phyloP scores from a whole-genome alignment of 1,140 invertebrate genomes.

The Micrasema longulum region DNA sequence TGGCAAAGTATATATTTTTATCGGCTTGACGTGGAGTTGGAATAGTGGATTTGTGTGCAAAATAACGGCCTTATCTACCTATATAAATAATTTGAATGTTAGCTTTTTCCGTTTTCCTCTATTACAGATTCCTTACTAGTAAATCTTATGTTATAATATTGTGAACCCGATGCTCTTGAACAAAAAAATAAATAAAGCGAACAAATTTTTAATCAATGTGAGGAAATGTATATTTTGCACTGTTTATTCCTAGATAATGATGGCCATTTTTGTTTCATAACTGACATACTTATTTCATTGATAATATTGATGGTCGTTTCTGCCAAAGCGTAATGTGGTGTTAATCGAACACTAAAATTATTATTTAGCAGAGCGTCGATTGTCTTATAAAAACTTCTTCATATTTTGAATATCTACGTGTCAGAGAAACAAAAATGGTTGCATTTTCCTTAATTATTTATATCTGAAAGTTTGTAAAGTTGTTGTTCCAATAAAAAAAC shows the following conservation, averaged over 20 bases:
- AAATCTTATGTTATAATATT: slow-evolving; percentile 9
- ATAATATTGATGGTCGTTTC: neutral
- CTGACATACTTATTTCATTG: no score
- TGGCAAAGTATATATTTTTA: slow-evolving; percentile 53
- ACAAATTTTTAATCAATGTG: slow-evolving; percentile 26
- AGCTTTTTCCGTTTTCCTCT: slow-evolving; percentile 9
- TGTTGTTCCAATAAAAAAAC: neutral
- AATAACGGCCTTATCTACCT: slow-evolving; percentile 52
- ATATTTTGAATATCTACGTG: no score
- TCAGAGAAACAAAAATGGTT: slow-evolving; percentile 16
- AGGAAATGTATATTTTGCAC: slow-evolving; percentile 13
- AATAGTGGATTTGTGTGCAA: slow-evolving; percentile 52
- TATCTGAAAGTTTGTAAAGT: slow-evolving; percentile 2
- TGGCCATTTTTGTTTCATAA: slow-evolving; percentile 11
- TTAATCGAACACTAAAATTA: slow-evolving; percentile 46
- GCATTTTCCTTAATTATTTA: slow-evolving; percentile 15
- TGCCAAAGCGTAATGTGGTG: slow-evolving; percentile 37
- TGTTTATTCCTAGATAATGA: slow-evolving; percentile 1
- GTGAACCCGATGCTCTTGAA: slow-evolving; percentile 6
- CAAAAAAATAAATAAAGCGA: slow-evolving; percentile 19
- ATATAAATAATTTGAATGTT: slow-evolving; percentile 35
- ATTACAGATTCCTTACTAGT: neutral
- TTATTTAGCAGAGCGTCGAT: neutral
- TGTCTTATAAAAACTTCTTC: neutral
- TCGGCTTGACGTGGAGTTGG: slow-evolving; percentile 47